Conservation (phyloP, 2,888 invertebrate species). For the Labia minor region DNA sequence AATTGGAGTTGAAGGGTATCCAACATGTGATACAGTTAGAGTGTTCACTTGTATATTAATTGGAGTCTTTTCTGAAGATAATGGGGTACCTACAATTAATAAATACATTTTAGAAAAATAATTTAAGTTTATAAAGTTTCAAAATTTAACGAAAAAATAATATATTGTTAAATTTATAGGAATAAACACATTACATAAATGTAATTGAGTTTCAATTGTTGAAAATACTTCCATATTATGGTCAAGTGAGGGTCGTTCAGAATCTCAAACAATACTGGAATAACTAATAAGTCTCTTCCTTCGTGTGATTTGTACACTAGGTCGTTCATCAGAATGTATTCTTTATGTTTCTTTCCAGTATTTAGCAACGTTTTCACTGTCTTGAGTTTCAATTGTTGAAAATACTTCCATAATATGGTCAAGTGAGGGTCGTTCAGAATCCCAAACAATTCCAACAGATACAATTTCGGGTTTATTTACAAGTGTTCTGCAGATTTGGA, state of each 20-base stretch:
- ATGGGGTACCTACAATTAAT: slow-evolving; percentile 51
- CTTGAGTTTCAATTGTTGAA: slow-evolving; percentile 76
- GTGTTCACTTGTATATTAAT: slow-evolving; percentile 44
- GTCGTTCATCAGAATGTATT: no score
- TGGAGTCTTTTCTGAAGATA: slow-evolving; percentile 60
- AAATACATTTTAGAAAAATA: background rate
- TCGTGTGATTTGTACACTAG: no score
- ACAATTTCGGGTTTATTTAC: slow-evolving; percentile 92
- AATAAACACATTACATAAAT: slow-evolving; percentile 87
- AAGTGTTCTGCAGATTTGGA: slow-evolving; percentile 79
- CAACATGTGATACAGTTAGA: slow-evolving; percentile 24
- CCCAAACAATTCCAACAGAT: slow-evolving; percentile 92
- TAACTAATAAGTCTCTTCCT: no score
- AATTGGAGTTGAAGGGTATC: background rate
- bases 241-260: slow-evolving; percentile 79
- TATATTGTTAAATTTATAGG: slow-evolving; percentile 93
- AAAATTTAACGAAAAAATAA: slow-evolving; percentile 96
- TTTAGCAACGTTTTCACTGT: no score
- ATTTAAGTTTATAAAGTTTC: no score
- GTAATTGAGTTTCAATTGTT: slow-evolving; percentile 73
- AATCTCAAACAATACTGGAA: slow-evolving; percentile 95
- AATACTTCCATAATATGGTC: slow-evolving; percentile 88
- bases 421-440: slow-evolving; percentile 80
- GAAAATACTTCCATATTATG: slow-evolving; percentile 86
- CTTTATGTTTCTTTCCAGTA: no score